phyloP scores from a whole-genome alignment of 2,113 vertebrate species.

The Tyto alba region DNA sequence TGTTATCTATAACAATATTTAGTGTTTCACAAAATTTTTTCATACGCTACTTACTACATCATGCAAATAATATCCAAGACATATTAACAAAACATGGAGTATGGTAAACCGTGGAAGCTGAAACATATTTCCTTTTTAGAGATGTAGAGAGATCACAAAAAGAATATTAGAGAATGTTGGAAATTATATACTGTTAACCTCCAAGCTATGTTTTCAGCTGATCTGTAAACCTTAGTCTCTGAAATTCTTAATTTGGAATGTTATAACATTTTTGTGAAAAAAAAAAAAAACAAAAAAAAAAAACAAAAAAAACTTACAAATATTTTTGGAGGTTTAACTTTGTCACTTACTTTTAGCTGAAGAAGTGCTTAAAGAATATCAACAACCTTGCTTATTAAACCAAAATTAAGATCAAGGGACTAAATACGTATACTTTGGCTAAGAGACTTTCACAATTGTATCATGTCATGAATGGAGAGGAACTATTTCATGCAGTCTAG shows the following conservation, averaged over 20 bases:
- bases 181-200: not conserved
- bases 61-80: not conserved
- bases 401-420: not conserved
- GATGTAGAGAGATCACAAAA: not conserved
- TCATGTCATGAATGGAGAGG: not conserved
- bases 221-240: not conserved
- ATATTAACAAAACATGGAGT: not conserved
- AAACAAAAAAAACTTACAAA: not conserved
- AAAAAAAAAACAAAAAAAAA: no score
- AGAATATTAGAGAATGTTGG: not conserved
- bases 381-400: not conserved
- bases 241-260: not conserved
- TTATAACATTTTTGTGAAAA: not conserved
- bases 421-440: not conserved
- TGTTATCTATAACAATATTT: not conserved
- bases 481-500: not conserved
- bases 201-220: not conserved
- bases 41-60: not conserved
- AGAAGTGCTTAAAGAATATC: not conserved
- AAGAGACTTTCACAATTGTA: not conserved
- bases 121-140: not conserved
- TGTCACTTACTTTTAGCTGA: not conserved
- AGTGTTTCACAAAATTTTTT: not conserved
- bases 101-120: not conserved
- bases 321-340: not conserved